phyloP scores from a whole-genome alignment of 2,888 invertebrate species.

The Tortrix viridana region DNA sequence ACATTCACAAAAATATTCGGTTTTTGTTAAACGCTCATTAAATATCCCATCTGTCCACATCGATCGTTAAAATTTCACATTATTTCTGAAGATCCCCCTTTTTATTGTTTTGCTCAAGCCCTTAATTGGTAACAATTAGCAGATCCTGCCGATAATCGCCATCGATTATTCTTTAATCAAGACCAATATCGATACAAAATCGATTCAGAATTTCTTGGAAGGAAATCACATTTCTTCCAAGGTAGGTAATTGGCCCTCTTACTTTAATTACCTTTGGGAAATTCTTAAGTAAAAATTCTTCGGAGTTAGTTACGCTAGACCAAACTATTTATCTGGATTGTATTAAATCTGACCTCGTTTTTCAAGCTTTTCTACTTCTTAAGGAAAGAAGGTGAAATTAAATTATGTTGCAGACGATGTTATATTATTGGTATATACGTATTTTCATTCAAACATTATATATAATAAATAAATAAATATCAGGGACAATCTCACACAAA shows the following conservation, averaged over 20 bases:
- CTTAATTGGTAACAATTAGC: conserved; percentile 42
- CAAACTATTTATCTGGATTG: conserved; percentile 9
- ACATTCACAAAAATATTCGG: too few species aligned
- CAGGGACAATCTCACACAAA: too few species aligned
- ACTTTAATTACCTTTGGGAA: conserved; percentile 24
- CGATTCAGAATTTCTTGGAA: conserved; percentile 33
- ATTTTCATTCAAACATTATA: too few species aligned
- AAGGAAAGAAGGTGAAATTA: not conserved
- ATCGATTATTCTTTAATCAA: conserved; percentile 43
- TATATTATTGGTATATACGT: too few species aligned
- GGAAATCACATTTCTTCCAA: conserved; percentile 29
- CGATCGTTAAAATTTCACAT: not conserved
- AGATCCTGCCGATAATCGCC: conserved; percentile 42
- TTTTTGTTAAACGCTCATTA: too few species aligned
- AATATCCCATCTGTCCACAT: not conserved
- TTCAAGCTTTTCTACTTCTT: conserved; percentile 3
- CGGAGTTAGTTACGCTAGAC: conserved; percentile 6
- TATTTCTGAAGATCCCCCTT: not conserved
- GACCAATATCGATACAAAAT: conserved; percentile 42
- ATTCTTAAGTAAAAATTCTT: conserved; percentile 7
- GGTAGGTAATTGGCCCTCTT: conserved; percentile 13
- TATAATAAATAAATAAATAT: too few species aligned
- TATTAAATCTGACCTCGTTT: conserved; percentile 9
- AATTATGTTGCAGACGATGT: not conserved
- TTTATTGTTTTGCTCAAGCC: conserved; percentile 40